Evolutionary conservation across 2,888 invertebrate species (phyloP), one percentile per base, ranked within the genome.

Genomic region (Leptopterna dolabrata): DNA sequence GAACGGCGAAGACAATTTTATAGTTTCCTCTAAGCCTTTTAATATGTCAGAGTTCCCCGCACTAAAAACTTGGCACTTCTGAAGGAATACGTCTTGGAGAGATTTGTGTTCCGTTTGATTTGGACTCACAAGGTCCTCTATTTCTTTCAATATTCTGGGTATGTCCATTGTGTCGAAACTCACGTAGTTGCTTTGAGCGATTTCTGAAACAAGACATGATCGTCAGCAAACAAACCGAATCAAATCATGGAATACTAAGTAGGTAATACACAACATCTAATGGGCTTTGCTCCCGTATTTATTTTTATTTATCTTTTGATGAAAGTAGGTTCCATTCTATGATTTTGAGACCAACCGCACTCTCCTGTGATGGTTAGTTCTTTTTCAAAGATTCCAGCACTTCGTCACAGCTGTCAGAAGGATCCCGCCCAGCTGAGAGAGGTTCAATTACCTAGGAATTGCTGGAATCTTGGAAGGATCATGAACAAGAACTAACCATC

Each of bases 51-150:
- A 19, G 13, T 14, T 19, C 0, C 41, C 1, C 4, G 9, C 19
- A 19, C 41, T 14, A 24, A 78, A 19, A 11, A 30, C 16, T 30
- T 3, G 14, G 16, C n/a, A 83, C 16, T 83, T 83, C 14, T 83
- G 41, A n/a, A 4, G 13, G 41, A 83, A 83, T 19, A 83, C 63
- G 11, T 83, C 41, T n/a, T 70, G 36, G n/a, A 83, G 55, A 19
- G 81, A 7, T 81, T 81, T 81, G 24, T 41, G 16, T 70, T 70
- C 83, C 30, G 19, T 27, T 83, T 30, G 63, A 36, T 83, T 70
- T 9, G 83, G 83, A 19, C 36, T 27, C n/a, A 83, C 43, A 13
- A 83, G 70, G 41, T 36, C 70, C 41, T 63, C 70, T 11, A 83
- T 24, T 16, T 83, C 36, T 27, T 16, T 70, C 19, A 83, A 36